Conservation (phyloP, 2,113 vertebrate genomes). For the Xyliphius kryptos region DNA sequence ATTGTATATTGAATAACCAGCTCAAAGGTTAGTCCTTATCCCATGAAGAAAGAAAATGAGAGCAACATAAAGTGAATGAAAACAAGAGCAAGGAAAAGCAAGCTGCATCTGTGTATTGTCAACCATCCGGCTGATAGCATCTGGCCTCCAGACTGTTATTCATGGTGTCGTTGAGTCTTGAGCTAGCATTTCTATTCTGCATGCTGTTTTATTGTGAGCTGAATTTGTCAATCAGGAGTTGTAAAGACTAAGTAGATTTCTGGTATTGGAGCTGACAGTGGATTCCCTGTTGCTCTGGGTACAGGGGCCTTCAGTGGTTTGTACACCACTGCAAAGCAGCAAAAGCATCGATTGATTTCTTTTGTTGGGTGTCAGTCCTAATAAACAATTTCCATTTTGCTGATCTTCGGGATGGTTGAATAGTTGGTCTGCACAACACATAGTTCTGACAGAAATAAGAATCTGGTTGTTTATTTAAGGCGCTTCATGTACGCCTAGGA, state of each 20-base stretch:
- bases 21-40: conserved; percentile 6
- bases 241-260: conserved; percentile 33
- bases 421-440: too few species aligned
- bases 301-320: conserved; percentile 24
- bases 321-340: conserved; percentile 16
- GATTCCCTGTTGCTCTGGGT: conserved; percentile 13
- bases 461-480: too few species aligned
- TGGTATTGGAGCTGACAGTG: conserved; percentile 16
- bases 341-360: too few species aligned
- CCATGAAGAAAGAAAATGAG: conserved; percentile 24
- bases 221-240: conserved; percentile 38
- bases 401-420: too few species aligned
- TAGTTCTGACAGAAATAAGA: too few species aligned
- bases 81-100: conserved; percentile 16
- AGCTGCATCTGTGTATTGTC: conserved; percentile 24
- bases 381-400: too few species aligned
- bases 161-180: conserved; percentile 23
- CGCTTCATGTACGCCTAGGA: too few species aligned
- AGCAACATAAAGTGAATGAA: conserved; percentile 17
- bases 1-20: conserved; percentile 1
- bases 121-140: conserved; percentile 30
- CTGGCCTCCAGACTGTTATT: conserved; percentile 35
- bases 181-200: neutral
- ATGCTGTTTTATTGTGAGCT: conserved; percentile 40
- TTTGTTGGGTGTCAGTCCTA: too few species aligned